Conservation (phyloP, 2,888 invertebrate genomes). For the Caenorhabditis virilis region DNA sequence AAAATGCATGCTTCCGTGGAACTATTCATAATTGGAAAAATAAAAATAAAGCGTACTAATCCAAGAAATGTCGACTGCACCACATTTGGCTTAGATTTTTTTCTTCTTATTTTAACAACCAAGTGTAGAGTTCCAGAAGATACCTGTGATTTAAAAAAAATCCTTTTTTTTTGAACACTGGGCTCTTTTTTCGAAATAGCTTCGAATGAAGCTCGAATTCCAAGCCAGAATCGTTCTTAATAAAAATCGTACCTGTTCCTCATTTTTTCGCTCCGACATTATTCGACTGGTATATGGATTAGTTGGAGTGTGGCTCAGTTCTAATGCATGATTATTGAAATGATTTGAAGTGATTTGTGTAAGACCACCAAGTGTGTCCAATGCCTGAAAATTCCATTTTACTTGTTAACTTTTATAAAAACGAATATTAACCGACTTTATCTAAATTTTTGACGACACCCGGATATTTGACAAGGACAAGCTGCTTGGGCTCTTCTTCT, state of each 20-base stretch:
- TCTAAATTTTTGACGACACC: conserved; percentile 63
- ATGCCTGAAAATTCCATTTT: conserved; percentile 29
- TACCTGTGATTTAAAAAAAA: conserved; percentile 15
- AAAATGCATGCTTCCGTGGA: conserved; percentile 10
- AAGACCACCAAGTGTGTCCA: conserved; percentile 63
- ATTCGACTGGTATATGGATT: conserved; percentile 68
- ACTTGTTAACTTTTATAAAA: neutral
- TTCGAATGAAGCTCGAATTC: no score
- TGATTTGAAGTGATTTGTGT: conserved; percentile 47
- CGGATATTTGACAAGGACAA: conserved; percentile 62
- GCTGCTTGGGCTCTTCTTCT: conserved; percentile 20
- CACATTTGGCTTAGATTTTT: conserved; percentile 33
- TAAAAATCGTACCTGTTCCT: conserved; percentile 44
- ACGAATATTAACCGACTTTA: conserved; percentile 22
- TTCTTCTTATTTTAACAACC: conserved; percentile 53
- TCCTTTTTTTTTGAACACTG: no score
- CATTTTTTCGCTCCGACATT: conserved; percentile 52
- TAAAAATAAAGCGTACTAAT: conserved; percentile 37
- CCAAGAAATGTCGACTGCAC: conserved; percentile 43
- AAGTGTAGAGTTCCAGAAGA: conserved; percentile 58
- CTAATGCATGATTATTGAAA: conserved; percentile 44
- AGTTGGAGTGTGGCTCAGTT: conserved; percentile 57
- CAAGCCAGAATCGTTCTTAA: no score
- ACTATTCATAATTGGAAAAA: conserved; percentile 2
- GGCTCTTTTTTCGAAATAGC: no score